Evolutionary conservation across 2,113 vertebrate species (phyloP).

Genomic region (Microtus oregoni): DNA sequence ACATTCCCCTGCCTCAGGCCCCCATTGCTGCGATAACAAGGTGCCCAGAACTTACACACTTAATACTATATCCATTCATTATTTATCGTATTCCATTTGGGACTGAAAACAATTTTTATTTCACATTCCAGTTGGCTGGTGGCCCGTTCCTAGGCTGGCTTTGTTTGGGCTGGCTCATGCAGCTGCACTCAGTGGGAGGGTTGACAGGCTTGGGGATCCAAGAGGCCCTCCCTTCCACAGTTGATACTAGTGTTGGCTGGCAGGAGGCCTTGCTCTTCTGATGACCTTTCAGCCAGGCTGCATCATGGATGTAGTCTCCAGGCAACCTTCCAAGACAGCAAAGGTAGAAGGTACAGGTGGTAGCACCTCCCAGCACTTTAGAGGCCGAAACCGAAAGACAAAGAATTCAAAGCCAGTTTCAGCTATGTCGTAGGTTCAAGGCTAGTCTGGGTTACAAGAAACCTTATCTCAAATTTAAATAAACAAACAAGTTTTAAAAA

Average conservation of each 20-base stretch:
- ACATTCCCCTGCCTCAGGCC: background rate
- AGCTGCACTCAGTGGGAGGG: background rate
- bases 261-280: background rate
- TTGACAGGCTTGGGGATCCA: background rate
- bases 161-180: background rate
- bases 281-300: background rate
- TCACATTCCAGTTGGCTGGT: background rate
- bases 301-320: background rate
- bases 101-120: background rate
- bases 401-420: background rate
- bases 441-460: background rate
- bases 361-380: background rate
- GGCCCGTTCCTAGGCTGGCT: background rate
- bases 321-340: background rate
- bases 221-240: background rate
- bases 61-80: background rate
- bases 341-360: background rate
- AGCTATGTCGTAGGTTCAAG: background rate
- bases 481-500: background rate
- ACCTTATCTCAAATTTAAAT: background rate
- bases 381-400: background rate
- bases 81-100: background rate
- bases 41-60: background rate
- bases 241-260: background rate
- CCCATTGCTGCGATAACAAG: background rate